Percentiles rank a stretch among this genome's conserved stretches.
Conservation (phyloP, 2,113 vertebrate genomes). For the Oryctolagus cuniculus region mOryCun1.1 NC_091442.1:27781001-27781500, state of each 20-base stretch:
- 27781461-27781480: background rate
- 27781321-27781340: background rate
- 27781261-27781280: too few relatives aligned
- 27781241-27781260: too few relatives aligned
- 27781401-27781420: slow-evolving; percentile 26
- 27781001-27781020: too few relatives aligned
- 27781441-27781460: slow-evolving; percentile 14
- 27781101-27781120: too few relatives aligned
- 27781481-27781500: background rate
- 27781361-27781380: slow-evolving; percentile 18
- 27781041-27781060: background rate
- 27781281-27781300: background rate
- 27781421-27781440: background rate
- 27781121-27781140: too few relatives aligned
- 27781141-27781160: too few relatives aligned
- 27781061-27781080: too few relatives aligned
- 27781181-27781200: too few relatives aligned
- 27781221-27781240: too few relatives aligned
- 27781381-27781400: slow-evolving; percentile 18
- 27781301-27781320: background rate
- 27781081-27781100: too few relatives aligned
- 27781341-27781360: slow-evolving; percentile 64
- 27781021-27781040: background rate
- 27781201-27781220: too few relatives aligned
- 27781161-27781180: too few relatives aligned